These are phyloP conservation scores for Elephas maximus DNA, from an alignment of 2,113 vertebrate genomes.

Conservation along the genomic window DNA sequence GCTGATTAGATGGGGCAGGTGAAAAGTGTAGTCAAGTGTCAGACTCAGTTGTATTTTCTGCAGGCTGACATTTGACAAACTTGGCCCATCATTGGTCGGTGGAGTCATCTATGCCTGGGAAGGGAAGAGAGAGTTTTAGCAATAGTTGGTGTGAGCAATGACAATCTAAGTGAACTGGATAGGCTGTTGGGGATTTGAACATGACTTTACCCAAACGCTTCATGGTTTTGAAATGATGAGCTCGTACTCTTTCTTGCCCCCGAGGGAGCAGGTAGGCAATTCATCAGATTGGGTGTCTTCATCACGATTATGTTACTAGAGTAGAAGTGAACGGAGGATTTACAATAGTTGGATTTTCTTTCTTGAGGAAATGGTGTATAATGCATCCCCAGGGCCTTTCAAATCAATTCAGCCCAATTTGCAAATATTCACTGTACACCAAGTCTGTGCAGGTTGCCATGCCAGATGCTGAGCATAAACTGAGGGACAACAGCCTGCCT, in stretches of 20 bases:
- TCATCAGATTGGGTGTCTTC: background rate
- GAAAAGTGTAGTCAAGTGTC: background rate
- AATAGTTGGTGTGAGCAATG: background rate
- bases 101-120: background rate
- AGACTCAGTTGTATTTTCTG: background rate
- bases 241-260: background rate
- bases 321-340: background rate
- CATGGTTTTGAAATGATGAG: background rate
- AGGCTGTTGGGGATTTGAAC: background rate
- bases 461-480: background rate
- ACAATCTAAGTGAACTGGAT: background rate
- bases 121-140: background rate
- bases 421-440: background rate
- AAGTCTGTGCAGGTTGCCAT: background rate
- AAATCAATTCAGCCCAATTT: background rate
- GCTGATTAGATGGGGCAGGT: background rate
- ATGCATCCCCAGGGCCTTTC: background rate
- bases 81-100: background rate
- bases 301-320: background rate
- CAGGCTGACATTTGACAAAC: background rate
- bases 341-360: background rate
- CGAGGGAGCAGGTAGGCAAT: background rate
- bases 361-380: background rate
- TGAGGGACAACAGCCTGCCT: background rate
- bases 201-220: conserved; percentile 27